Evolutionary conservation across 2,113 vertebrate species (phyloP).

Genomic region (Rhinopomastus cyanomelas): DNA sequence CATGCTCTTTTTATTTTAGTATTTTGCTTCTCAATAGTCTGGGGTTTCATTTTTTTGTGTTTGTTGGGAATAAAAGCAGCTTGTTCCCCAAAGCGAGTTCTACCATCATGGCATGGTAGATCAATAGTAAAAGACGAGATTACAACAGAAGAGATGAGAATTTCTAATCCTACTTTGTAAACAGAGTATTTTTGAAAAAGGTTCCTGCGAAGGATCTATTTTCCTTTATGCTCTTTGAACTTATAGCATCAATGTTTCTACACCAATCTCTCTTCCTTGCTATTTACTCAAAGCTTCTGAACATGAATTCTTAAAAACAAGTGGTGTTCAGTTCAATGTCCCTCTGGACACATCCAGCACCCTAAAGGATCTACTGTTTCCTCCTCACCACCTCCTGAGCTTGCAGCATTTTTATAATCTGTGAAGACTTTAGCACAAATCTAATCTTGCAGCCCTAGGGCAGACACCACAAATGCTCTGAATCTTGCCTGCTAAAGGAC

Average conservation of each 20-base stretch:
- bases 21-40: background rate
- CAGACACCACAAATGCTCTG: background rate
- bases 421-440: background rate
- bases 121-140: background rate
- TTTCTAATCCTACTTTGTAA: background rate
- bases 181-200: background rate
- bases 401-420: background rate
- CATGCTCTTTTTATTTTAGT: background rate
- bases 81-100: background rate
- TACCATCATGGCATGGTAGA: background rate
- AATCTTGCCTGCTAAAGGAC: background rate
- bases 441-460: background rate
- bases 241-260: background rate
- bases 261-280: background rate
- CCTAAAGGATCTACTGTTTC: background rate
- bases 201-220: background rate
- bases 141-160: background rate
- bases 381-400: rapidly evolving
- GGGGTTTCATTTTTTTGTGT: background rate
- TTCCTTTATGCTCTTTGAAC: background rate
- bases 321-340: rapidly evolving
- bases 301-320: background rate
- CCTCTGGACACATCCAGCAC: background rate
- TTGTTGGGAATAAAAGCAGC: background rate
- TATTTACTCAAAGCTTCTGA: background rate